Evolutionary conservation across 2,797 vertebrate species (phyloP).

Genomic region (Pseudochromis fuscus): DNA sequence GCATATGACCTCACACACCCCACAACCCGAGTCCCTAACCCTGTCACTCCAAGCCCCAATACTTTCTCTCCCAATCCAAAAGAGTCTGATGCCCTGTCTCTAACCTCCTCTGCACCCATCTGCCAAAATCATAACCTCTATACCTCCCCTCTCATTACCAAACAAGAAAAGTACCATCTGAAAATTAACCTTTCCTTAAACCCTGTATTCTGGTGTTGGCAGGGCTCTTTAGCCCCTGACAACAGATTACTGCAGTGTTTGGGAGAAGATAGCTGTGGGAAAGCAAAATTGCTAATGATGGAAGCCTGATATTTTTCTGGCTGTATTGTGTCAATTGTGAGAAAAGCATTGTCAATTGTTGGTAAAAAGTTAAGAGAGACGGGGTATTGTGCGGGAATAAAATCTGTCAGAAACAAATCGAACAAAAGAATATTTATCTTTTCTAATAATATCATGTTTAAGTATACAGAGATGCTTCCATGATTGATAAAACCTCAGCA

Average conservation of each 20-base stretch:
- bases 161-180: conserved; percentile 77
- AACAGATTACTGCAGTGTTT: conserved; percentile 52
- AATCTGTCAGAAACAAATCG: conserved; percentile 34
- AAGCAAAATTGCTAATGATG: conserved; percentile 69
- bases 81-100: conserved; percentile 65
- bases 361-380: conserved; percentile 36
- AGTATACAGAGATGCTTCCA: conserved; percentile 25
- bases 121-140: conserved; percentile 78
- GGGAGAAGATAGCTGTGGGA: conserved; percentile 70
- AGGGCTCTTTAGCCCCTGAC: conserved; percentile 66
- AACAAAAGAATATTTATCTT: conserved; percentile 38
- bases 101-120: conserved; percentile 81
- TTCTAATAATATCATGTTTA: conserved; percentile 41
- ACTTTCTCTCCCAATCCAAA: conserved; percentile 70
- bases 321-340: conserved; percentile 40
- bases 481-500: conserved; percentile 45
- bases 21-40: conserved; percentile 81
- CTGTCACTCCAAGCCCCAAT: conserved; percentile 84
- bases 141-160: conserved; percentile 81
- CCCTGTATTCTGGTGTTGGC: conserved; percentile 63
- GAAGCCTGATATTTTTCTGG: conserved; percentile 44
- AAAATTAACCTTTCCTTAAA: conserved; percentile 80
- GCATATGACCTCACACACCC: conserved; percentile 77
- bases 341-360: conserved; percentile 27
- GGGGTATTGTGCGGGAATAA: conserved; percentile 29